phyloP scores from a whole-genome alignment of 2,797 vertebrate species.

The Platalea minor region DNA sequence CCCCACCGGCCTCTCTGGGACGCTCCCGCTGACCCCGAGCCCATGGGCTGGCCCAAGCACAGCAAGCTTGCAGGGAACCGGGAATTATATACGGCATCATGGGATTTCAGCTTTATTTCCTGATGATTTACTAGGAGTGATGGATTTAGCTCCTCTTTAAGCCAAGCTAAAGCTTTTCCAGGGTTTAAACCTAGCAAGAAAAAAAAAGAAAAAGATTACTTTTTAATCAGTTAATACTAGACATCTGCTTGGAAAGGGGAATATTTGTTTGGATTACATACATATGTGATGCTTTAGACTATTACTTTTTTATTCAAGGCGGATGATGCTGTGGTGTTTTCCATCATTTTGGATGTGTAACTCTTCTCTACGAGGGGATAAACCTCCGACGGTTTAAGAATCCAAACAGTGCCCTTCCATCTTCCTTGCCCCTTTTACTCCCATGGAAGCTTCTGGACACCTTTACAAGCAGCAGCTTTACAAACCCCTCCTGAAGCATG shows the following conservation, averaged over 20 bases:
- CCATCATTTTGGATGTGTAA: not conserved
- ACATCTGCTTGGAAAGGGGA: slow-evolving; percentile 18
- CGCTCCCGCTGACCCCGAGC: not conserved
- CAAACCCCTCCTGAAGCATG: not conserved
- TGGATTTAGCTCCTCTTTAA: slow-evolving; percentile 39
- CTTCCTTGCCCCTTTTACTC: not conserved
- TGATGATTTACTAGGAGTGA: not conserved
- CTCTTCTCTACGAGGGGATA: not conserved
- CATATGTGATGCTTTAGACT: not conserved
- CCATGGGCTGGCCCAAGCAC: not conserved
- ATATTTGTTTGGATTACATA: slow-evolving; percentile 5
- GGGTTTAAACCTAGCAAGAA: slow-evolving; percentile 32
- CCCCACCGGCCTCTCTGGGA: not conserved
- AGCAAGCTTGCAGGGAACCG: not conserved
- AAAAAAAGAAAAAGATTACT: slow-evolving; percentile 8
- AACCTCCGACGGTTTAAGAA: not conserved
- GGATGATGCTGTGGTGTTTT: not conserved
- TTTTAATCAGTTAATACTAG: slow-evolving; percentile 31
- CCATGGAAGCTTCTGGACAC: not conserved
- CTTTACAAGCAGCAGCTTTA: not conserved
- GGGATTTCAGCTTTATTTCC: not conserved
- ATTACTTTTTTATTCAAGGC: not conserved
- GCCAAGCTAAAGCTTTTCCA: slow-evolving; percentile 33
- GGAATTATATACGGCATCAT: not conserved
- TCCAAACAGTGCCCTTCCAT: not conserved